phyloP scores from a whole-genome alignment of 2,888 invertebrate species.

The Sinotaia quadrata region DNA sequence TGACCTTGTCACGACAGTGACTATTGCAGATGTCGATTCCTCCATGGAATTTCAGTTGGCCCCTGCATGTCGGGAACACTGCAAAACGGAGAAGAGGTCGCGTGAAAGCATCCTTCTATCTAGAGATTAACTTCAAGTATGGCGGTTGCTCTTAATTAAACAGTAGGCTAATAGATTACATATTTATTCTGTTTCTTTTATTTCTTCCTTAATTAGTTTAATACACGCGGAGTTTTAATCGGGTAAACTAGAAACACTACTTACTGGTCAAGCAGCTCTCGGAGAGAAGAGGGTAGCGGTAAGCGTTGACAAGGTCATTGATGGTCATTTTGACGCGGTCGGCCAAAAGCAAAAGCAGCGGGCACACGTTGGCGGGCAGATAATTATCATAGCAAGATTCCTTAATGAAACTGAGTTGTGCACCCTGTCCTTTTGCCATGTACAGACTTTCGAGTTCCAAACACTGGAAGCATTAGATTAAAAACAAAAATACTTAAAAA shows the following conservation, averaged over 20 bases:
- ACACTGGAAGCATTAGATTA: constrained; percentile 14
- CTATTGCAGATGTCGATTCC: constrained; percentile 6
- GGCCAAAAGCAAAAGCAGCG: background rate
- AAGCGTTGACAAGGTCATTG: background rate
- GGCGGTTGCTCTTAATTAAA: too few species aligned
- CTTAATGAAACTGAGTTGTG: background rate
- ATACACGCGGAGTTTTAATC: too few species aligned
- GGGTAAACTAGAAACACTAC: too few species aligned
- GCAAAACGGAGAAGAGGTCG: too few species aligned
- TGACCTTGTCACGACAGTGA: constrained; percentile 8
- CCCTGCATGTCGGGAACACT: background rate
- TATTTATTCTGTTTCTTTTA: too few species aligned
- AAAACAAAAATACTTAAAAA: too few species aligned
- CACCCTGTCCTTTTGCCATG: background rate
- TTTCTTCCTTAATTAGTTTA: too few species aligned
- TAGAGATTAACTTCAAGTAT: too few species aligned
- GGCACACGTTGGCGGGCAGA: constrained; percentile 1
- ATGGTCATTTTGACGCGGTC: background rate
- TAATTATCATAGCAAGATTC: background rate
- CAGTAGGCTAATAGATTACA: too few species aligned
- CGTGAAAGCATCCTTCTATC: too few species aligned
- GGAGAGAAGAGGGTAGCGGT: too few species aligned
- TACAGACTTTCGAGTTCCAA: background rate
- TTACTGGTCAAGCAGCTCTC: too few species aligned
- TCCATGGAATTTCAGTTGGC: background rate